These are phyloP conservation scores for Thamnaconus septentrionalis DNA, from an alignment of 2,113 vertebrate species.

Conservation along the genomic window DNA sequence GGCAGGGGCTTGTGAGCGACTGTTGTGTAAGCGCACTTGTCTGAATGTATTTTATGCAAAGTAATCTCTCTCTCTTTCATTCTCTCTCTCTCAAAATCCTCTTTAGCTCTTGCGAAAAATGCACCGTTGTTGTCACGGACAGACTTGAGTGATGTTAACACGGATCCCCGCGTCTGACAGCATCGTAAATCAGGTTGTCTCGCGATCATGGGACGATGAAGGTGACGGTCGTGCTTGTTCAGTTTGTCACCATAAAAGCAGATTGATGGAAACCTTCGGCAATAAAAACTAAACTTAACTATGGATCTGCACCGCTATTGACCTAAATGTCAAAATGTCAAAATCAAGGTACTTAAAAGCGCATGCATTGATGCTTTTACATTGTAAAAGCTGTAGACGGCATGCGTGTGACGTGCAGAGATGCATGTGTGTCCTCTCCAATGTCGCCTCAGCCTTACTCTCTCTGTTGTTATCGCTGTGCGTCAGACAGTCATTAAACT, in stretches of 20 bases:
- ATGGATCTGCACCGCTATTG: no score
- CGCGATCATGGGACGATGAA: no score
- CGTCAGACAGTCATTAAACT: slow-evolving; percentile 18
- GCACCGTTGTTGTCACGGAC: not conserved
- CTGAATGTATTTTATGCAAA: slow-evolving; percentile 6
- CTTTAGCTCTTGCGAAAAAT: not conserved
- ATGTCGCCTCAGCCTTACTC: not conserved
- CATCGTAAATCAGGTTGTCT: no score
- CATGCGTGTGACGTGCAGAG: not conserved
- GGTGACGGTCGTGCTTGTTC: no score
- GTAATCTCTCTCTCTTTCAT: not conserved
- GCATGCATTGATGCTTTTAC: no score
- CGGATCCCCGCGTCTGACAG: no score
- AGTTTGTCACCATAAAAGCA: no score
- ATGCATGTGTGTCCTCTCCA: not conserved
- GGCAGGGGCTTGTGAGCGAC: slow-evolving; percentile 1
- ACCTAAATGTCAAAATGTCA: no score
- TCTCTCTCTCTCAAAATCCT: not conserved
- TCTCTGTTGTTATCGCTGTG: slow-evolving; percentile 4
- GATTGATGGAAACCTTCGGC: no score
- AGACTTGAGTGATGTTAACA: not conserved
- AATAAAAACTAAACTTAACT: no score
- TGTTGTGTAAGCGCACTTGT: slow-evolving; percentile 17
- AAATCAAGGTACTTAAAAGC: no score
- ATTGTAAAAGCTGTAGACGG: no score